Evolutionary conservation across 2,797 vertebrate species (phyloP), one percentile per base, ranked within the genome.

Genomic region (Aythya fuligula): DNA sequence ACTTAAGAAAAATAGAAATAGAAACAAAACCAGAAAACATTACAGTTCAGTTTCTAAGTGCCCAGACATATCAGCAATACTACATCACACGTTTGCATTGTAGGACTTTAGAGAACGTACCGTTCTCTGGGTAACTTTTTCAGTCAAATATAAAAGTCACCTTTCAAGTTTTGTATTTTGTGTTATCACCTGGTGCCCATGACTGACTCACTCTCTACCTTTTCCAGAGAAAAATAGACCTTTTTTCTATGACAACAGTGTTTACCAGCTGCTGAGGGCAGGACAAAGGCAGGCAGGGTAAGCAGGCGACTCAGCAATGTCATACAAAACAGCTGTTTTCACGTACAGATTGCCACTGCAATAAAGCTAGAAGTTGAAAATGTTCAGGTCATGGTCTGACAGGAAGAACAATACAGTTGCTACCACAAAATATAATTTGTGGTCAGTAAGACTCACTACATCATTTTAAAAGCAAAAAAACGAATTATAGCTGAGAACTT

Each of bases 381-480:
- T 21, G 76, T 83, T 80, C 74, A 80, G 53, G 66, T 88, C 8
- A 3, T 34, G 17, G 34, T 21, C 36, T 54, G 6, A 84, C 51
- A 78, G 16, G 66, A 75, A 82, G 36, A 74, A 85, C 15, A 87
- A 80, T 83, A 57, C 4, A 57, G 83, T 22, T 69, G 77, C 54
- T 80, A 75, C 41, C 73, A 72, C 54, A 80, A 61, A 77, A 61
- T 25, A 80, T 6, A 13, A 38, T 51, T 30, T 75, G 30, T n/a
- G 49, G 54, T 47, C 73, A 91, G 45, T 75, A 90, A 77, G 89
- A 73, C 32, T 65, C 34, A 30, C 28, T 18, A 32, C 28, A 36
- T n/a, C 3, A 70, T 72, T 93, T 30, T 86, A 75, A 81, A 86
- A 92, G 41, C 25, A 92, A 38, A 88, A 88, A 94, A 84, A 65